phyloP scores from a whole-genome alignment of 2,888 invertebrate genomes.

The Mythimna impura region DNA sequence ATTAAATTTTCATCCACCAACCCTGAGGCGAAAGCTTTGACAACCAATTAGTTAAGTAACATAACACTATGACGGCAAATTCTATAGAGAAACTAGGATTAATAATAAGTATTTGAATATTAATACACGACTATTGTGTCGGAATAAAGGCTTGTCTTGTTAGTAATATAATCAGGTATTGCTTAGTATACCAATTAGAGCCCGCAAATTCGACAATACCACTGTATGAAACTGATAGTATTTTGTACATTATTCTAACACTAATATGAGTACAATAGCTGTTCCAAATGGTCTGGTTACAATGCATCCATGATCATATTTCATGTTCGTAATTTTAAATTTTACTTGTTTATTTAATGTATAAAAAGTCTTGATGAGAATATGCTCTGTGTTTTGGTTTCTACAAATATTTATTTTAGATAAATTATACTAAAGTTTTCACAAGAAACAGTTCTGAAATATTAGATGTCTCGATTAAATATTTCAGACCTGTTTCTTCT shows the following conservation, averaged over 20 bases:
- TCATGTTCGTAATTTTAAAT: not conserved
- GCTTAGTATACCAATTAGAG: slow-evolving; percentile 2
- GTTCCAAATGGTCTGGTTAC: slow-evolving; percentile 4
- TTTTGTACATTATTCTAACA: not conserved
- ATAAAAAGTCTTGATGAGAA: too few relatives aligned
- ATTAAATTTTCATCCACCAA: slow-evolving; percentile 83
- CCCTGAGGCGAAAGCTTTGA: slow-evolving; percentile 74
- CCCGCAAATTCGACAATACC: not conserved
- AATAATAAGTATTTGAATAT: slow-evolving; percentile 23
- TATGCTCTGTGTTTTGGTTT: not conserved
- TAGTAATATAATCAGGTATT: slow-evolving; percentile 20
- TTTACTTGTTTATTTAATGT: not conserved
- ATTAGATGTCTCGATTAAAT: too few relatives aligned
- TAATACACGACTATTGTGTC: slow-evolving; percentile 46
- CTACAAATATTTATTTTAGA: not conserved
- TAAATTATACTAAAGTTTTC: not conserved
- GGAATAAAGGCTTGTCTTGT: slow-evolving; percentile 11
- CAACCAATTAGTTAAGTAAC: slow-evolving; percentile 78
- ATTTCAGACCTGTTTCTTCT: too few relatives aligned
- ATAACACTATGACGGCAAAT: slow-evolving; percentile 75
- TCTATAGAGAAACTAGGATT: slow-evolving; percentile 28
- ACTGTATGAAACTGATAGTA: not conserved
- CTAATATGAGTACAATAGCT: not conserved
- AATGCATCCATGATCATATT: not conserved
- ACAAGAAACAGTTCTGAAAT: too few relatives aligned